Conservation (phyloP, 2,113 vertebrate species). For the Mus spicilegus region DNA sequence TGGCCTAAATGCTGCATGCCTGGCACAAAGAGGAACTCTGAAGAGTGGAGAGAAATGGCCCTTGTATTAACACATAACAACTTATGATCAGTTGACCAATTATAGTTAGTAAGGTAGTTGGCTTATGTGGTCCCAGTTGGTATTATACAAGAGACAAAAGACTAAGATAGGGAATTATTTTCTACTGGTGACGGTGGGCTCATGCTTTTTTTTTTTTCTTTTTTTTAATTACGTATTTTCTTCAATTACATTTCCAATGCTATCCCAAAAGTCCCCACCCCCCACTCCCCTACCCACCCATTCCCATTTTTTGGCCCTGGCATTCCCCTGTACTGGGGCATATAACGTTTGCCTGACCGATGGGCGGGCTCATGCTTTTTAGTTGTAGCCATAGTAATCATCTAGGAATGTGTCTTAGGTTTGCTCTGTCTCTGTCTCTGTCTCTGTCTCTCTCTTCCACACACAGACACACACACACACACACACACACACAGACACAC, state of each 20-base stretch:
- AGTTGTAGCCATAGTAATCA: neutral
- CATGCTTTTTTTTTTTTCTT: neutral
- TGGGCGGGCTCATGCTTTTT: neutral
- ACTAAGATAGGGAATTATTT: neutral
- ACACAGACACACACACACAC: neutral
- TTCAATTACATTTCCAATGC: too few species aligned
- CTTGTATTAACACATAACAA: neutral
- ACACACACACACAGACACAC: neutral
- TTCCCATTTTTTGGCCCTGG: too few species aligned
- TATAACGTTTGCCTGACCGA: too few species aligned
- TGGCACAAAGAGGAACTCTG: neutral
- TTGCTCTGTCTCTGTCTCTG: too few species aligned
- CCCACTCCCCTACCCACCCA: too few species aligned
- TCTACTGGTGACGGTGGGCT: neutral
- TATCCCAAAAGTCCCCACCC: too few species aligned
- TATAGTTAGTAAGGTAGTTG: neutral
- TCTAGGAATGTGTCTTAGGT: neutral
- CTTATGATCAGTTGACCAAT: neutral
- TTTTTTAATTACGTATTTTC: too few species aligned
- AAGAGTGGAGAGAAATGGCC: neutral
- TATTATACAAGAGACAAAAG: neutral
- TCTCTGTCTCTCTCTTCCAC: too few species aligned
- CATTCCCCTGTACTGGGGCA: too few species aligned
- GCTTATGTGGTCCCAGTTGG: neutral
- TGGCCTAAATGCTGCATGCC: neutral